phyloP scores from a whole-genome alignment of 2,113 vertebrate genomes.

The Morone saxatilis region DNA sequence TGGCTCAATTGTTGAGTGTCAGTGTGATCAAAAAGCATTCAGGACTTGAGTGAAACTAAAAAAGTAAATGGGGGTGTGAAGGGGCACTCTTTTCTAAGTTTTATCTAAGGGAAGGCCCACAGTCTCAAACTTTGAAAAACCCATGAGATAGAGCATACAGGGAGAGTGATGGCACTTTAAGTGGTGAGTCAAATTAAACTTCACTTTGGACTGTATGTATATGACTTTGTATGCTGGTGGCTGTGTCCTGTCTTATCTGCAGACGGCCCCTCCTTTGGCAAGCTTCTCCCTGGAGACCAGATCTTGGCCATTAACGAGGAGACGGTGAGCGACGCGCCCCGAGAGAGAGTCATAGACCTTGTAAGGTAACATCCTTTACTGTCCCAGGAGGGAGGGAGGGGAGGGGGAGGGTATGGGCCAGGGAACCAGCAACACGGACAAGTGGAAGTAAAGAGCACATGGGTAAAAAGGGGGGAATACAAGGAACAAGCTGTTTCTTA shows the following conservation, averaged over 20 bases:
- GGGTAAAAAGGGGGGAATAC: conserved; percentile 47
- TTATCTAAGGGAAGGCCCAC: too few species aligned
- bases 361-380: conserved; percentile 93
- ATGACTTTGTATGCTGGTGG: conserved; percentile 18
- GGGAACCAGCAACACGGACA: conserved; percentile 30
- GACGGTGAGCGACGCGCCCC: conserved; percentile 93
- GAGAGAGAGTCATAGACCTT: conserved; percentile 98
- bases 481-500: conserved; percentile 52
- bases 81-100: too few species aligned
- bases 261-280: conserved; percentile 97
- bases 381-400: conserved; percentile 80
- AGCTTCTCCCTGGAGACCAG: conserved; percentile 96
- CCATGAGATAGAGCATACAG: not conserved
- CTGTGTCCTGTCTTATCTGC: conserved; percentile 46
- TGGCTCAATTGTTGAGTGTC: too few species aligned
- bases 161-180: not conserved
- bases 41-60: too few species aligned
- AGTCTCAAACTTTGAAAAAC: too few species aligned
- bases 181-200: not conserved
- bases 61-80: too few species aligned
- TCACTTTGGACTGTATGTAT: conserved; percentile 7
- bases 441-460: conserved; percentile 29
- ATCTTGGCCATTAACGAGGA: conserved; percentile 97
- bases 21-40: too few species aligned
- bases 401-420: conserved; percentile 4